Evolutionary conservation across 2,797 vertebrate genomes (phyloP).

Genomic region (Acanthornis magna): DNA sequence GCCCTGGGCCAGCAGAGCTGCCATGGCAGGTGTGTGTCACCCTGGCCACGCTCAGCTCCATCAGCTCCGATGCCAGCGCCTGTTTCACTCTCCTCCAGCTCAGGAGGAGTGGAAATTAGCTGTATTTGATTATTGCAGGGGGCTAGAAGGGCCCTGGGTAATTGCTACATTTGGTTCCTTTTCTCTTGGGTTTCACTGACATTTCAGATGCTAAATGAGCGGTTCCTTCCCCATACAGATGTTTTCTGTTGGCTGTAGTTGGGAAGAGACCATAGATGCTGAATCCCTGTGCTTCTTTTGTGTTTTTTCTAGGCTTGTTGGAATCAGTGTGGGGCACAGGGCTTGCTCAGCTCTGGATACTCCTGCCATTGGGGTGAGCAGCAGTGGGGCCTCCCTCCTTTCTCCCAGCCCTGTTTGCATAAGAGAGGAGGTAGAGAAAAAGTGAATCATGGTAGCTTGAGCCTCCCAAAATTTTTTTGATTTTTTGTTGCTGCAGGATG

Average conservation of each 20-base stretch:
- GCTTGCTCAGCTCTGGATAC: not conserved
- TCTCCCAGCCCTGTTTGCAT: not conserved
- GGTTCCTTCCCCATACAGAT: conserved; percentile 21
- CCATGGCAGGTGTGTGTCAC: not conserved
- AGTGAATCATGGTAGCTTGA: not conserved
- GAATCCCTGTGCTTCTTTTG: conserved; percentile 20
- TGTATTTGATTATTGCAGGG: conserved; percentile 1
- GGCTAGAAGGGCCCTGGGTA: not conserved
- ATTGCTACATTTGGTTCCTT: not conserved
- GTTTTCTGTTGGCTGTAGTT: conserved; percentile 56
- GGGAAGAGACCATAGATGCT: not conserved
- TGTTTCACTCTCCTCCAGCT: fast-evolving
- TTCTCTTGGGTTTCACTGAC: conserved; percentile 32
- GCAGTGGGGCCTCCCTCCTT: not conserved
- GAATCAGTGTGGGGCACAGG: not conserved
- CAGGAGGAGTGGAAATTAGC: not conserved
- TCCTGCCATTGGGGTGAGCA: not conserved
- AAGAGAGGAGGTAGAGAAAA: not conserved
- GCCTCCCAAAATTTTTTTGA: not conserved
- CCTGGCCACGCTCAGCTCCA: fast-evolving
- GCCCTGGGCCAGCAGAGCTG: not conserved
- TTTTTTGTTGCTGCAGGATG: not conserved
- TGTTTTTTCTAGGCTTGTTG: not conserved
- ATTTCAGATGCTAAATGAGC: conserved; percentile 32
- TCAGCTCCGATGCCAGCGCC: fast-evolving